Conservation (phyloP, 2,113 vertebrate genomes). For the Oryzias celebensis region DNA sequence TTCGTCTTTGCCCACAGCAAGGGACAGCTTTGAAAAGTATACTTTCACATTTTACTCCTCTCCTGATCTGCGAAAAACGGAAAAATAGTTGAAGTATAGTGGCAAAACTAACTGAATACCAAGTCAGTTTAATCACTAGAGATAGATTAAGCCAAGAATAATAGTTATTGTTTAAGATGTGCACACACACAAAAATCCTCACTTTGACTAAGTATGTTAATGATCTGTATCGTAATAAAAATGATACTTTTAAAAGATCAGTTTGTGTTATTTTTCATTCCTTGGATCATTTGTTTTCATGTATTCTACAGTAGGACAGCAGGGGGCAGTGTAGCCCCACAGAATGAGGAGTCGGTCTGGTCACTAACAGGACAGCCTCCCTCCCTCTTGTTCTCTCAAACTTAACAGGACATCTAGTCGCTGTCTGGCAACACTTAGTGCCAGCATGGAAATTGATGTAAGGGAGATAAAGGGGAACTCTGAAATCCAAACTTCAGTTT, state of each 20-base stretch:
- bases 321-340: slow-evolving; percentile 80
- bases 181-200: neutral
- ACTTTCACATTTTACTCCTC: slow-evolving; percentile 63
- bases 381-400: slow-evolving; percentile 51
- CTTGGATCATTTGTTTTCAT: slow-evolving; percentile 14
- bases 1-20: slow-evolving; percentile 77
- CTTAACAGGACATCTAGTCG: slow-evolving; percentile 72
- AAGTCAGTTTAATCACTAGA: slow-evolving; percentile 72
- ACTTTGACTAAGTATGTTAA: slow-evolving; percentile 8
- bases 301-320: slow-evolving; percentile 55
- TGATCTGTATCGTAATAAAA: slow-evolving; percentile 27
- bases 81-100: slow-evolving; percentile 64
- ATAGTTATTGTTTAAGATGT: slow-evolving; percentile 33
- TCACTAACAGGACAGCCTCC: slow-evolving; percentile 65
- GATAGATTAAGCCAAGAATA: slow-evolving; percentile 42
- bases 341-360: slow-evolving; percentile 44
- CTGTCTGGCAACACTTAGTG: slow-evolving; percentile 77
- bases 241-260: slow-evolving; percentile 16
- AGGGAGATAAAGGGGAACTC: slow-evolving; percentile 75
- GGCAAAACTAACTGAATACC: slow-evolving; percentile 65
- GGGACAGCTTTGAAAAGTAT: slow-evolving; percentile 74
- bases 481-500: slow-evolving; percentile 77
- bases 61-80: slow-evolving; percentile 64
- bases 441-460: slow-evolving; percentile 75
- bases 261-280: slow-evolving; percentile 22